Evolutionary conservation across 2,113 vertebrate genomes (phyloP).

Genomic region (Anolis carolinensis): DNA sequence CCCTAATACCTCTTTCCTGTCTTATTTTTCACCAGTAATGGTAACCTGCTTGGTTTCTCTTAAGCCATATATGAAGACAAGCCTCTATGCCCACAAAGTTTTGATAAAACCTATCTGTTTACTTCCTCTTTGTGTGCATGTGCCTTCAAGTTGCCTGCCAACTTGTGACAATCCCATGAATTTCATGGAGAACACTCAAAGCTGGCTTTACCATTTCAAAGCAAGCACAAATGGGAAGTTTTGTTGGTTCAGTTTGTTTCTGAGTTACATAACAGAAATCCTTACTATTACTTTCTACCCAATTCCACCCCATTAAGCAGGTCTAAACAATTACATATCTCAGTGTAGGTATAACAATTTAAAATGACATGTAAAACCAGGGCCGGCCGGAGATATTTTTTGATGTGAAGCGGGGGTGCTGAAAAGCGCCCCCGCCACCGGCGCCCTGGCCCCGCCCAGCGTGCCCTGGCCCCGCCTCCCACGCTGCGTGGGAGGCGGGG

Average conservation of each 20-base stretch:
- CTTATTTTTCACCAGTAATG: background rate
- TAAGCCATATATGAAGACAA: background rate
- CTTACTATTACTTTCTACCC: too few relatives aligned
- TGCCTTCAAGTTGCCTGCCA: too few relatives aligned
- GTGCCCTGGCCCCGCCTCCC: too few relatives aligned
- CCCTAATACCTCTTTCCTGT: conserved; percentile 28
- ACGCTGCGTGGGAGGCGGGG: too few relatives aligned
- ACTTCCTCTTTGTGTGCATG: background rate
- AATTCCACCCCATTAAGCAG: background rate
- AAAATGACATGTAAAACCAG: background rate
- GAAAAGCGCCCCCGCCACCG: too few relatives aligned
- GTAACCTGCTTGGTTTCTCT: conserved; percentile 43
- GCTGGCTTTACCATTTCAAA: background rate
- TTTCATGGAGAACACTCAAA: too few relatives aligned
- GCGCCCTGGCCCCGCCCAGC: too few relatives aligned
- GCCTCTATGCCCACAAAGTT: background rate
- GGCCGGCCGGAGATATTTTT: too few relatives aligned
- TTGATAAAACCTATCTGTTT: background rate
- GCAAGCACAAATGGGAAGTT: background rate
- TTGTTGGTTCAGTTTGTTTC: background rate
- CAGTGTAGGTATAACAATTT: background rate
- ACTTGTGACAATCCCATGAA: too few relatives aligned
- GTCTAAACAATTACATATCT: background rate
- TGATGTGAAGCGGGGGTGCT: too few relatives aligned
- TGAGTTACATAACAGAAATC: background rate